Evolutionary conservation across 2,797 vertebrate genomes (phyloP).

Genomic region (Eulemur coronatus): DNA sequence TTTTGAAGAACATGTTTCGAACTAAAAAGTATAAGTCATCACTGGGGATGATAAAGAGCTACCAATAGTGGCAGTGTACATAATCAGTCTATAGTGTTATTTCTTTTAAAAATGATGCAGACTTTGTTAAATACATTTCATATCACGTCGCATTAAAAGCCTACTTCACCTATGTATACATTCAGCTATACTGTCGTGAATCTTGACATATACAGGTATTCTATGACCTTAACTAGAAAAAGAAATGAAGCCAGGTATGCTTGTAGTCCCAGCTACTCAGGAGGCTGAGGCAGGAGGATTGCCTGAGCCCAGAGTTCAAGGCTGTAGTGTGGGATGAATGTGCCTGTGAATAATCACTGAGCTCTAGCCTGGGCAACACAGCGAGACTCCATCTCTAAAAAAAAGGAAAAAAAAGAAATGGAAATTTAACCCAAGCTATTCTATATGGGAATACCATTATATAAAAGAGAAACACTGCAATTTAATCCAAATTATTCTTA

Average conservation of each 20-base stretch:
- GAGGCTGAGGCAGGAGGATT: neutral
- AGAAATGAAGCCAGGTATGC: neutral
- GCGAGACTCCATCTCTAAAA: neutral
- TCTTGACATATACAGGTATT: neutral
- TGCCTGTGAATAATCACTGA: neutral
- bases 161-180: neutral
- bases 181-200: neutral
- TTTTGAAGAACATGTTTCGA: neutral
- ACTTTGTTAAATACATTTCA: neutral
- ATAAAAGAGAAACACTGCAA: neutral
- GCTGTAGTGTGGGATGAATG: neutral
- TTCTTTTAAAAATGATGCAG: neutral
- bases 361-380: neutral
- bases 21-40: neutral
- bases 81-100: neutral
- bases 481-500: slow-evolving; percentile 14
- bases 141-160: neutral
- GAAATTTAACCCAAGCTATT: neutral
- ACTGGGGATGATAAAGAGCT: neutral
- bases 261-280: neutral
- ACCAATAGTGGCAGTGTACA: neutral
- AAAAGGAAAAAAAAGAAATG: neutral
- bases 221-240: slow-evolving; percentile 1
- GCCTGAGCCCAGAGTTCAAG: neutral
- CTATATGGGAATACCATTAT: neutral